Base-by-base conservation (phyloP, 2,797 vertebrate genomes). In the Poecilia picta region DNA sequence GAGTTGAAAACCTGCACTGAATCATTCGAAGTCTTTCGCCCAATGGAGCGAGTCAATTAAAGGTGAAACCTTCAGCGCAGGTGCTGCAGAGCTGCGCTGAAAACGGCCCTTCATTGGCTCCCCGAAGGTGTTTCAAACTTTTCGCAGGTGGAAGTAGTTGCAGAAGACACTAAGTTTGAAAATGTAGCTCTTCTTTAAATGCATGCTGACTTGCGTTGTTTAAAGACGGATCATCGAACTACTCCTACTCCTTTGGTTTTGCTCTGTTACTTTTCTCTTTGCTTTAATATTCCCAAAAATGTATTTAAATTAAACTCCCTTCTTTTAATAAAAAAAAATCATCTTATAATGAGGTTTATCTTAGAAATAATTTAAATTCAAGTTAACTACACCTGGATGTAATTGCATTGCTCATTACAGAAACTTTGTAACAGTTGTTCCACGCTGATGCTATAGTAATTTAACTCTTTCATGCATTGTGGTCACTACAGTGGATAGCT, bases 41-140 rank as follows among this genome's bases (percentile, higher is more conserved):
- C 64, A 79, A 57, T 76, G 89, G 89, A 92, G 39, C 89, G 57
- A 85, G 88, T 92, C 91, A 93, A 91, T 95, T 94, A 91, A 87
- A 85, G 77, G 80, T 78, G 73, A 84, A 88, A 79, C 87, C 83
- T 62, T 72, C 79, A 83, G 85, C 45, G n/a, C 75, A 85, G 83
- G 84, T 86, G 80, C 81, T 87, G 84, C 81, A 73, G 76, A 73
- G 77, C 36, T 59, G 45, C 15, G 20, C 46, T 78, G 86, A 83
- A 80, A 82, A 85, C 74, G 76, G 78, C 80, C 83, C 84, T 85
- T 87, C 74, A 82, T 86, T 81, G 78, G 55, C 77, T 79, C 87
- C 72, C 79, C 5, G 31, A 79, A 88, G 79, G 89, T 85, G 82
- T 79, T 64, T 53, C 82, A 57, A 80, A 76, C 64, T 82, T 82